A percentile compares a stretch with the other conserved stretches of the same genome.
Evolutionary conservation across 1,140 invertebrate genomes (phyloP).

Genomic region (Drosophila littoralis): DNA sequence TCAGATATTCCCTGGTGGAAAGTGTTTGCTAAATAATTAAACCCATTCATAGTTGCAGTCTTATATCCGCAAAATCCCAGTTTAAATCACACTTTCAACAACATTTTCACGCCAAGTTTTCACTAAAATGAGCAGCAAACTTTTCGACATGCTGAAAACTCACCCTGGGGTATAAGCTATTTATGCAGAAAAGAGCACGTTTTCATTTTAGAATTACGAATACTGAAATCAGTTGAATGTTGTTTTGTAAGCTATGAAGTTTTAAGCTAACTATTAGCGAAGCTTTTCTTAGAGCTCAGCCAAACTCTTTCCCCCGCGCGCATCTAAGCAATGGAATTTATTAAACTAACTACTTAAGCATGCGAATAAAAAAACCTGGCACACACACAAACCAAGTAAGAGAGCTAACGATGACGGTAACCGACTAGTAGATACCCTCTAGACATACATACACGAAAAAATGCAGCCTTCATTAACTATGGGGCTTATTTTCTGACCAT

Average conservation of each 20-base stretch:
- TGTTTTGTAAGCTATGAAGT: slow-evolving; percentile 13
- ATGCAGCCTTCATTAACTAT: too few species aligned
- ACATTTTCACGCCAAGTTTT: slow-evolving; percentile 7
- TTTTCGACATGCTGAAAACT: slow-evolving; percentile 14
- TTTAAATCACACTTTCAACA: slow-evolving; percentile 11
- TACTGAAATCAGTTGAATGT: slow-evolving; percentile 29
- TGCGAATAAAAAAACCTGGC: slow-evolving; percentile 52
- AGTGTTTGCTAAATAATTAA: background rate
- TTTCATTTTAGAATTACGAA: slow-evolving; percentile 25
- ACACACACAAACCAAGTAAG: slow-evolving; percentile 15
- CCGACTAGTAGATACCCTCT: background rate
- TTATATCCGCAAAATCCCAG: background rate
- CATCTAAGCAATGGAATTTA: slow-evolving; percentile 68
- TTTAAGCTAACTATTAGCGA: slow-evolving; percentile 19
- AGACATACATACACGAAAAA: too few species aligned
- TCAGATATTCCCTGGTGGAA: background rate
- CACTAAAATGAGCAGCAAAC: slow-evolving; percentile 18
- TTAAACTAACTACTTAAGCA: slow-evolving; percentile 80
- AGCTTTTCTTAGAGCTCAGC: background rate
- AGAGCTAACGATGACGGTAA: background rate
- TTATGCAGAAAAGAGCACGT: slow-evolving; percentile 8
- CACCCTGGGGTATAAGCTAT: background rate
- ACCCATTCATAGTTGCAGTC: slow-evolving; percentile 6
- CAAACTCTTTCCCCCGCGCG: background rate
- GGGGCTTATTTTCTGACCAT: too few species aligned